Evolutionary conservation across 2,113 vertebrate genomes (phyloP).

Genomic region (Rhea americana): DNA sequence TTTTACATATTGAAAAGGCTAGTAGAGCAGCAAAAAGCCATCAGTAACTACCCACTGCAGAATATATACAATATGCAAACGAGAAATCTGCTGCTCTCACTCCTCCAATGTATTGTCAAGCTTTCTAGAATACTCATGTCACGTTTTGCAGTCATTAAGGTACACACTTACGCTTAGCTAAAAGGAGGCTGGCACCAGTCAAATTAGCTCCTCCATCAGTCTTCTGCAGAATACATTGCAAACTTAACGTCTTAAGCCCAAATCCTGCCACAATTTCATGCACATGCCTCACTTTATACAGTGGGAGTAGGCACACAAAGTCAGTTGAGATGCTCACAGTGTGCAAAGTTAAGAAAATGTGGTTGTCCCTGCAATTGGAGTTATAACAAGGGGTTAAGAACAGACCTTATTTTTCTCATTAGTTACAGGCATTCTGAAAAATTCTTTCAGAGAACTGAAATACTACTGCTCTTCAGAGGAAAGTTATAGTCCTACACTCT

Average conservation of each 20-base stretch:
- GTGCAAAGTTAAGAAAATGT: neutral
- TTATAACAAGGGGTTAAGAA: neutral
- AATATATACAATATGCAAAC: neutral
- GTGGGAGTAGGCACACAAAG: neutral
- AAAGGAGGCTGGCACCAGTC: neutral
- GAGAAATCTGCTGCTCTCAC: conserved; percentile 17
- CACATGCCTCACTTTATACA: neutral
- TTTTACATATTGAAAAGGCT: conserved; percentile 29
- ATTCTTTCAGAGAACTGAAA: conserved; percentile 9
- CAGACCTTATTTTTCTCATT: conserved; percentile 14
- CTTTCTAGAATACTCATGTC: neutral
- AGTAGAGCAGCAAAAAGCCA: conserved; percentile 38
- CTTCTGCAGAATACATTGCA: neutral
- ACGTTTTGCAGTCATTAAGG: neutral
- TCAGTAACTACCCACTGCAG: neutral
- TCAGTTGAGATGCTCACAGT: neutral
- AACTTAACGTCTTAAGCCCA: neutral
- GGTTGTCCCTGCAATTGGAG: neutral
- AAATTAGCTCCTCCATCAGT: neutral
- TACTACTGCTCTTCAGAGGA: neutral
- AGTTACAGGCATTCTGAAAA: conserved; percentile 7
- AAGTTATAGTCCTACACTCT: neutral
- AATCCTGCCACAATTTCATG: neutral
- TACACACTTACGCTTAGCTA: neutral
- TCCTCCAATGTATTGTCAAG: neutral